Evolutionary conservation across 2,888 invertebrate species (phyloP), one percentile per base, ranked within the genome.

Genomic region (Gisinianus flammeolus): DNA sequence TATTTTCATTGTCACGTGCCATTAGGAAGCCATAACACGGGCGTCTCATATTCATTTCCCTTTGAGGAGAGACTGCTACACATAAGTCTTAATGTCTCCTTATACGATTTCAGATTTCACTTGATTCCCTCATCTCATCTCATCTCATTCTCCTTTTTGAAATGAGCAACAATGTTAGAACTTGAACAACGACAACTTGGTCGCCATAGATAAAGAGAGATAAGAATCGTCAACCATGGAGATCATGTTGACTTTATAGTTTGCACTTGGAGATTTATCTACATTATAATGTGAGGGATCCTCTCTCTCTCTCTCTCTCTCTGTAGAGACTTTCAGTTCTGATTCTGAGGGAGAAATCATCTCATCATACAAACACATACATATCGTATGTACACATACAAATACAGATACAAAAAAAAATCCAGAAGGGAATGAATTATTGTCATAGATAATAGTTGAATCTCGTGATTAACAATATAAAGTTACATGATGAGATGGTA

Each of bases 31-130:
- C 54, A 52, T 44, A 70, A 54, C 24, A 70, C 52, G 52, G 54
- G 54, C n/a, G 54, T 54, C 44, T 35, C 24, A 5, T 1, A 28
- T 28, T 26, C 24, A 62, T 6, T 62, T 24, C 62, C 62, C 24
- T 62, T 62, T 62, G 22, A 26, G 62, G 62, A 26, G 56, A 26
- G 4, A 26, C 24, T 22, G 16, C 16, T 22, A 10, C 62, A 52
- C 54, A 70, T 68, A 44, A 44, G 52, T 70, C 54, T 54, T 70
- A 70, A 70, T 70, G n/a, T 28, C 35, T 70, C 70, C 70, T 70
- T 70, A 70, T 70, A 70, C 24, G 70, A 70, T 5, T n/a, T n/a
- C 68, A 22, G n/a, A 19, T 31, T 67, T 31, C 54, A 52, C 10
- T 62, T 62, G 24, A 62, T 24, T 24, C 62, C 26, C 26, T 1